A percentile compares a stretch with the other conserved stretches of the same genome.
Evolutionary conservation across 2,797 vertebrate genomes (phyloP).

Genomic region (Eleutherodactylus coqui): DNA sequence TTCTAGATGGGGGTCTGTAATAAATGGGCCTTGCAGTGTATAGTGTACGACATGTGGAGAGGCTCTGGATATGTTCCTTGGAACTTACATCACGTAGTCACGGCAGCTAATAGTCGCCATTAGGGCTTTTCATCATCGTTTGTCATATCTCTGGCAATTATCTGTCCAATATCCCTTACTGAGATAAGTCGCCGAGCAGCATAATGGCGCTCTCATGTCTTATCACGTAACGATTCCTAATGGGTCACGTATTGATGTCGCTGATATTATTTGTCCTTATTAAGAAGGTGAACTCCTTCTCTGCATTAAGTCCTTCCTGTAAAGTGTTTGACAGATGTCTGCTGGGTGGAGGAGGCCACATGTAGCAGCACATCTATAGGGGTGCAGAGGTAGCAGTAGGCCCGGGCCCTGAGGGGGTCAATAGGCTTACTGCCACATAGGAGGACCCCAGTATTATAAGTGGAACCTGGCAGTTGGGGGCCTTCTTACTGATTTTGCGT

Average conservation of each 20-base stretch:
- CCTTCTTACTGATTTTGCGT: background rate
- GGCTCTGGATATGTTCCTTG: background rate
- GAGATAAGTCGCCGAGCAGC: slow-evolving; percentile 24
- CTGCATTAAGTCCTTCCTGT: slow-evolving; percentile 30
- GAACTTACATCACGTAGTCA: too few relatives aligned
- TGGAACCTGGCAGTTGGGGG: background rate
- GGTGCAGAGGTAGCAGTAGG: too few relatives aligned
- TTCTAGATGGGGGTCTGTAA: too few relatives aligned
- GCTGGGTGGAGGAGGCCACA: too few relatives aligned
- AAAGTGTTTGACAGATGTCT: too few relatives aligned
- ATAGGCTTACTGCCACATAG: too few relatives aligned
- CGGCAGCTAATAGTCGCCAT: background rate
- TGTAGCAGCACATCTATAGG: too few relatives aligned
- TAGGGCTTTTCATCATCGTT: background rate
- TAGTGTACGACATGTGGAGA: background rate
- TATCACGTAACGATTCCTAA: slow-evolving; percentile 45
- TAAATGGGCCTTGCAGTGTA: too few relatives aligned
- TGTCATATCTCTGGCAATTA: slow-evolving; percentile 10
- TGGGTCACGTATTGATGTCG: slow-evolving; percentile 47
- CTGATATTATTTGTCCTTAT: slow-evolving; percentile 41
- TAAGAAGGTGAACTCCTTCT: slow-evolving; percentile 36
- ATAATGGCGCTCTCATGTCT: slow-evolving; percentile 22
- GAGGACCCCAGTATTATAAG: too few relatives aligned
- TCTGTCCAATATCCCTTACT: slow-evolving; percentile 17
- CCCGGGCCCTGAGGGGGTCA: too few relatives aligned